Evolutionary conservation across 2,888 invertebrate genomes (phyloP), one percentile per base, ranked within the genome.

Genomic region (Fragum sueziense): DNA sequence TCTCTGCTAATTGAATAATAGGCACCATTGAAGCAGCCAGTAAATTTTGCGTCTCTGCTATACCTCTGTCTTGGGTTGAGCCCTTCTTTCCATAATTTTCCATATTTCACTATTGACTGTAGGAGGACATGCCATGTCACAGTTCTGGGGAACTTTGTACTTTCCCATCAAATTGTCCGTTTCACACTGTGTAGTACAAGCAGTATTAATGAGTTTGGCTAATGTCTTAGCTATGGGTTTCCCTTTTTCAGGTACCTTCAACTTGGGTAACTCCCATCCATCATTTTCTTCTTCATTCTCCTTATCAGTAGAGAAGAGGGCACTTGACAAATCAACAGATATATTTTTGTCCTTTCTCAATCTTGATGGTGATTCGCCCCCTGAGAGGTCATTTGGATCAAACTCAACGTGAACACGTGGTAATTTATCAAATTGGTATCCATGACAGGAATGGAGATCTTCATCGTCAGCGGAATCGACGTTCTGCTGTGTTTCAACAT

Each of bases 1-100:
- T 14, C 11, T 59, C 69, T 17, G 70, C 67, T 11, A 68, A 14
- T 25, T 68, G 37, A 41, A 68, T n/a, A n/a, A n/a, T n/a, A 14
- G 77, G 68, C 3, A 72, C 34, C 34, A 68, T 47, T 1, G 31
- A 37, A 11, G 52, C 22, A 17, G 51, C 59, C 11, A 73, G 31
- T 3, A 78, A 14, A 62, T 69, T 78, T 51, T 78, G 78, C n/a
- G 70, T 70, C 9, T 73, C 78, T 4, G 41, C 73, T 6, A 78
- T 29, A 54, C 34, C n/a, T 4, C 37, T 27, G 29, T 78, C 78
- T 6, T 73, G 51, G 22, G 41, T 37, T 57, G 57, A 6, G 37
- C 33, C 54, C 29, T 73, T 17, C 41, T 78, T 14, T 69, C 73
- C 29, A 70, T 25, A 4, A 78, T 27, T 61, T 69, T 73, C 78